phyloP scores from a whole-genome alignment of 2,797 vertebrate genomes.

The Natrix natrix region DNA sequence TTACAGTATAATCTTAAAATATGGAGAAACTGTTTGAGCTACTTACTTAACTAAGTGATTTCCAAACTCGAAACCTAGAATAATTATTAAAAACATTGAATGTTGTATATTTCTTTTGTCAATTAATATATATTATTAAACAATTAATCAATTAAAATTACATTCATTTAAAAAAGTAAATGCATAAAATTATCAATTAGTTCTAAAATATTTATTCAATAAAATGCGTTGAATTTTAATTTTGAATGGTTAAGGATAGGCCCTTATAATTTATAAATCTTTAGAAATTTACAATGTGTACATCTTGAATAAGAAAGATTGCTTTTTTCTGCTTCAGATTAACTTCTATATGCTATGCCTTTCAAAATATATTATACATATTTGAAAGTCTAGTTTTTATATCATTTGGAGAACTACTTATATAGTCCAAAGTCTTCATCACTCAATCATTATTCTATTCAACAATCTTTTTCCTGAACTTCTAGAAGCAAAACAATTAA shows the following conservation, averaged over 20 bases:
- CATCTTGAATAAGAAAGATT: not conserved
- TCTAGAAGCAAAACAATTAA: not conserved
- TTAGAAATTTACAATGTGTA: not conserved
- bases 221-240: not conserved
- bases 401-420: not conserved
- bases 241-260: not conserved
- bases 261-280: not conserved
- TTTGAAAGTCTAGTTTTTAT: not conserved
- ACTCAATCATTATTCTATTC: not conserved
- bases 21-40: not conserved
- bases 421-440: not conserved
- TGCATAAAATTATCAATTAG: not conserved
- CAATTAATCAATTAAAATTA: not conserved
- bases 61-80: slow-evolving; percentile 65
- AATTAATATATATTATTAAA: not conserved
- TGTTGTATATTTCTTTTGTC: slow-evolving; percentile 27
- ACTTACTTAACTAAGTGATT: slow-evolving; percentile 70
- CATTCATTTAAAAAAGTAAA: slow-evolving; percentile 1
- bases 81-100: slow-evolving; percentile 42
- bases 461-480: not conserved
- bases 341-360: not conserved
- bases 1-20: slow-evolving; percentile 15
- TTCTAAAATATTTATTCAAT: not conserved
- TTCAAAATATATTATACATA: not conserved
- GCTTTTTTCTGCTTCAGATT: not conserved